Percentiles rank a stretch among this genome's conserved stretches.
Conservation (phyloP, 2,797 vertebrate genomes). For the Mormyrus hasselquistii region DNA sequence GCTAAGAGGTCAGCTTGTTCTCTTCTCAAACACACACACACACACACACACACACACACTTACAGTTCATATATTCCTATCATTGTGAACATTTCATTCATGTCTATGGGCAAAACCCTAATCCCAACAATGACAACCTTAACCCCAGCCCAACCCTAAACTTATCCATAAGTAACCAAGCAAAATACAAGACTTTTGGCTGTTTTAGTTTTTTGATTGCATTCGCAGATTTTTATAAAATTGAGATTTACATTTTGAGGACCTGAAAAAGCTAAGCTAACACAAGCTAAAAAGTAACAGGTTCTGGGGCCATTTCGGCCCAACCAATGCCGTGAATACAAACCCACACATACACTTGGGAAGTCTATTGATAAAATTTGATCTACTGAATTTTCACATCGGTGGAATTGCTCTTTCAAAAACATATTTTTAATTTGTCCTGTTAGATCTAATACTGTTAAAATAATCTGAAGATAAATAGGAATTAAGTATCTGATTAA, state of each 20-base stretch:
- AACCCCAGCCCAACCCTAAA: background rate
- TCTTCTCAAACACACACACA: constrained; percentile 37
- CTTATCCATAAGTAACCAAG: background rate
- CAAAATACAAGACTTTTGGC: background rate
- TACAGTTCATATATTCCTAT: background rate
- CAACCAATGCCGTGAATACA: background rate
- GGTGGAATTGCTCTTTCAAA: constrained; percentile 28
- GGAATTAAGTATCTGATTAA: background rate
- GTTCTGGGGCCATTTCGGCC: background rate
- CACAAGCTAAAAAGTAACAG: background rate
- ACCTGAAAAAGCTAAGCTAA: background rate
- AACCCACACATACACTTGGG: constrained; percentile 12
- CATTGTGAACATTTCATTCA: background rate
- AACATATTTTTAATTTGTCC: constrained; percentile 19
- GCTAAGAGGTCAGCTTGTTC: constrained; percentile 65
- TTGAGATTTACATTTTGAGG: background rate
- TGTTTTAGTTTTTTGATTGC: background rate
- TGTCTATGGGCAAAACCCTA: background rate
- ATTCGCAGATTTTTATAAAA: background rate
- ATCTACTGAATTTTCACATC: constrained; percentile 11
- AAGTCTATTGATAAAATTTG: constrained; percentile 27
- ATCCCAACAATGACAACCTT: background rate
- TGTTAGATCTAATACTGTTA: background rate
- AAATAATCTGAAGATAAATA: background rate
- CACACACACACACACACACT: constrained; percentile 38